A percentile compares a stretch with the other conserved stretches of the same genome.
Conservation (phyloP, 1,140 invertebrate genomes). For the Hypsibius dujardini region DNA sequence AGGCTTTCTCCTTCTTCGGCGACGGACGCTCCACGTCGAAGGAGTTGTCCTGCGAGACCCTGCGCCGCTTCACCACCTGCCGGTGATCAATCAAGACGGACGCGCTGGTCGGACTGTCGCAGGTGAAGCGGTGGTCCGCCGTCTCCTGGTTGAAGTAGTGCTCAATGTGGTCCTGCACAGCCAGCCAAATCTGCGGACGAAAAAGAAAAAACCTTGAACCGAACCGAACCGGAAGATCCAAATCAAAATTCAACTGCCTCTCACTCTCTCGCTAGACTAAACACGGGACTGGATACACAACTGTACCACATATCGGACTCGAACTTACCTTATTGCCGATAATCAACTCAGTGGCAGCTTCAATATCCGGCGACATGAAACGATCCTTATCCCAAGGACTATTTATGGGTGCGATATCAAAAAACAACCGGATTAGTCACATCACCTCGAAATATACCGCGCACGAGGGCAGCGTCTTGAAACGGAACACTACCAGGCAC, state of each 20-base stretch:
- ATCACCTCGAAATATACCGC: no score
- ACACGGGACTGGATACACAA: no score
- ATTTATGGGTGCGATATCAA: background rate
- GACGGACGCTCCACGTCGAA: no score
- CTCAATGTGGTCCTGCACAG: conserved; percentile 30
- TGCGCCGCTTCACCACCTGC: background rate
- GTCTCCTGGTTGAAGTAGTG: conserved; percentile 24
- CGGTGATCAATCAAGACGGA: background rate
- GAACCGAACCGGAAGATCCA: background rate
- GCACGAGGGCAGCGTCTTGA: no score
- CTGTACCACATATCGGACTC: no score
- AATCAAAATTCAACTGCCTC: no score
- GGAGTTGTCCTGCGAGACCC: background rate
- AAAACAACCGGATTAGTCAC: no score
- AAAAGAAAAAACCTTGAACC: background rate
- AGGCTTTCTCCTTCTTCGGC: no score
- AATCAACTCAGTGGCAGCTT: conserved; percentile 39
- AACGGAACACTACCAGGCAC: no score
- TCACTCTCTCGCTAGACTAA: no score
- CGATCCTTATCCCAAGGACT: conserved; percentile 47
- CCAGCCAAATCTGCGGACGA: conserved; percentile 27
- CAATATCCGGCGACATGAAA: conserved; percentile 49
- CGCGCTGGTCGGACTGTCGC: background rate
- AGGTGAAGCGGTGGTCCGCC: background rate
- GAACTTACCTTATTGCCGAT: conserved; percentile 28